Conservation (phyloP, 2,113 vertebrate genomes). For the Alosa alosa region DNA sequence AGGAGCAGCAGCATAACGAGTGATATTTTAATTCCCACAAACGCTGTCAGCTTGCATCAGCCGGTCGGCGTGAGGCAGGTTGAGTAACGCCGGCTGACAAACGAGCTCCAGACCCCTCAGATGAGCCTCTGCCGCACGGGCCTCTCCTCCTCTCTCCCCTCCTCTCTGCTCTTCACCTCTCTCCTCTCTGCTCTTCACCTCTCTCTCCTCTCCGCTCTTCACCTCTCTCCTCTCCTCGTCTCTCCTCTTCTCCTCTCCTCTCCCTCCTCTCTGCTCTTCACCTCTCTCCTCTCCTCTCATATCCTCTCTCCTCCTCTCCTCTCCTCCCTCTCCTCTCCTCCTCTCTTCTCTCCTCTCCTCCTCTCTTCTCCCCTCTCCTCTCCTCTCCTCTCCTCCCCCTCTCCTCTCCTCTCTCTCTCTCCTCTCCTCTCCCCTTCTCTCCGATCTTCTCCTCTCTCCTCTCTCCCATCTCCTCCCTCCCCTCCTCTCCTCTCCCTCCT, state of each 20-base stretch:
- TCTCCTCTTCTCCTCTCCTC: neutral
- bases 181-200: too few relatives aligned
- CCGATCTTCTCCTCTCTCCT: neutral
- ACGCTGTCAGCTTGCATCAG: constrained; percentile 33
- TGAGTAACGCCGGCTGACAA: constrained; percentile 42
- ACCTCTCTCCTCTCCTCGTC: neutral
- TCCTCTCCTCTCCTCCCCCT: constrained; percentile 17
- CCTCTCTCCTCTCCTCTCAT: too few relatives aligned
- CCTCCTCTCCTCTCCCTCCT: too few relatives aligned
- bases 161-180: constrained; percentile 7
- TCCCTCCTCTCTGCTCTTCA: too few relatives aligned
- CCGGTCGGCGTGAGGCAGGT: constrained; percentile 21
- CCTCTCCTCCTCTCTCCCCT: constrained; percentile 44
- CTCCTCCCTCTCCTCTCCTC: too few relatives aligned
- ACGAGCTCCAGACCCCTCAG: constrained; percentile 28
- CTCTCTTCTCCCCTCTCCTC: neutral
- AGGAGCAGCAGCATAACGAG: neutral
- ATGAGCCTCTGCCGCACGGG: constrained; percentile 27
- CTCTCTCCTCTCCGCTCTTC: neutral
- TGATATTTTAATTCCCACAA: constrained; percentile 45
- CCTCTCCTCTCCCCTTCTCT: constrained; percentile 17
- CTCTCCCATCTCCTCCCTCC: neutral
- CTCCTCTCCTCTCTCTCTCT: neutral
- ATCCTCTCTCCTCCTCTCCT: too few relatives aligned
- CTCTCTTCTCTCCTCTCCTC: too few relatives aligned